These are phyloP conservation scores for Tamias sibiricus DNA, from an alignment of 2,113 vertebrate species.

Conservation along the genomic window DNA sequence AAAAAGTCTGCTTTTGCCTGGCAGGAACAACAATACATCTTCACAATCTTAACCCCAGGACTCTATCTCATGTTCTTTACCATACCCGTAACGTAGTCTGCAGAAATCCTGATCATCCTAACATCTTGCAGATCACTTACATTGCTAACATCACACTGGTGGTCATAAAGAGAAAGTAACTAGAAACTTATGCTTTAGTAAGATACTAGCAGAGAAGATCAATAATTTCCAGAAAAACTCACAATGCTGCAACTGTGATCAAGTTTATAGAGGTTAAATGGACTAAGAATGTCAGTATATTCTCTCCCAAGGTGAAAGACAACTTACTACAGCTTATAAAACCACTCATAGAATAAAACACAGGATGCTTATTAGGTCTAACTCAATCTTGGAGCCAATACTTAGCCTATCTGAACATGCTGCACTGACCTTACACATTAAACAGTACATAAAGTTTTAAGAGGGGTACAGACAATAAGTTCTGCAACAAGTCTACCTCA, in stretches of 20 bases:
- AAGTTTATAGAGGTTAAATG: no score
- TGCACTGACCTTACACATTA: not conserved
- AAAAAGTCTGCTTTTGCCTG: constrained; percentile 16
- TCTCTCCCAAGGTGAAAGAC: not conserved
- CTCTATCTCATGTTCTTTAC: no score
- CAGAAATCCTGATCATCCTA: no score
- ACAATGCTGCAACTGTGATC: no score
- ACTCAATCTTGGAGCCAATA: not conserved
- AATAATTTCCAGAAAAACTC: no score
- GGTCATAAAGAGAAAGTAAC: no score
- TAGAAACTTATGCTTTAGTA: no score
- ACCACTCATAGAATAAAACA: not conserved
- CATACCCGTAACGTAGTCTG: no score
- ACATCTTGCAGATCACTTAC: no score
- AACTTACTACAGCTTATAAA: constrained; percentile 3
- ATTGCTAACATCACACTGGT: no score
- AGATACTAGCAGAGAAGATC: no score
- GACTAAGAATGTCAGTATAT: not conserved
- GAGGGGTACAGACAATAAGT: not conserved
- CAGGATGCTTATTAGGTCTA: not conserved
- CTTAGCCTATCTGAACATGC: not conserved
- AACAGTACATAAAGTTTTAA: not conserved
- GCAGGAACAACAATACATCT: not conserved
- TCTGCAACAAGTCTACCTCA: not conserved
- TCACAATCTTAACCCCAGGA: no score